Evolutionary conservation across 2,797 vertebrate genomes (phyloP), one percentile per base, ranked within the genome.

Genomic region (Sternarchorhynchus goeldii): DNA sequence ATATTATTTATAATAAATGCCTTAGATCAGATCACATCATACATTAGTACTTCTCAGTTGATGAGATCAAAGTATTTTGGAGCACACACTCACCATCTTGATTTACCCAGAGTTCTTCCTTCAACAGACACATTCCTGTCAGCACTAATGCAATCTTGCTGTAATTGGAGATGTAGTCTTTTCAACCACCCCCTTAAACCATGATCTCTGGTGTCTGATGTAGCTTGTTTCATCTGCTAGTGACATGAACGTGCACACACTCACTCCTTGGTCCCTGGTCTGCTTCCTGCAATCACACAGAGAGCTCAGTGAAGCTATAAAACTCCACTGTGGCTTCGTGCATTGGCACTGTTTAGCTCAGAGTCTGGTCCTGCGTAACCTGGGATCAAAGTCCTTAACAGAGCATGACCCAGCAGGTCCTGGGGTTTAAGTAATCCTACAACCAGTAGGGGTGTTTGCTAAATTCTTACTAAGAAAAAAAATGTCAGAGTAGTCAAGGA

Each of bases 391-490:
- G 41, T 66, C 25, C 31, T 53, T 31, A 29, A 18, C 39, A 67
- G 45, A 32, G 16, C 31, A 17, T 69, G 17, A 7, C 29, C 36
- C 7, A 57, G 53, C 50, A 32, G 8, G 6, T 32, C 29, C 17
- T 57, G 68, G 14, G n/a, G 17, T 62, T 57, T 1, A 60, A 55
- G 55, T 67, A 50, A n/a, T 10, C 0, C 64, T 56, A 57, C 16
- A 64, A 21, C 16, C 81, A 75, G 59, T 68, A 82, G 76, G 70
- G 65, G n/a, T 56, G 66, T 29, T 53, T 59, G 50, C 56, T 71
- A 67, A 78, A 62, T 72, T 69, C 76, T 59, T 36, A 63, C 45
- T 6, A 3, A 39, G 45, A 6, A 25, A 25, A 4, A 10, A 41
- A 25, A 60, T 62, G 12, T 60, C 32, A 72, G 31, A 73, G 55